Evolutionary conservation across 2,797 vertebrate genomes (phyloP).

Genomic region (Notamacropus eugenii): DNA sequence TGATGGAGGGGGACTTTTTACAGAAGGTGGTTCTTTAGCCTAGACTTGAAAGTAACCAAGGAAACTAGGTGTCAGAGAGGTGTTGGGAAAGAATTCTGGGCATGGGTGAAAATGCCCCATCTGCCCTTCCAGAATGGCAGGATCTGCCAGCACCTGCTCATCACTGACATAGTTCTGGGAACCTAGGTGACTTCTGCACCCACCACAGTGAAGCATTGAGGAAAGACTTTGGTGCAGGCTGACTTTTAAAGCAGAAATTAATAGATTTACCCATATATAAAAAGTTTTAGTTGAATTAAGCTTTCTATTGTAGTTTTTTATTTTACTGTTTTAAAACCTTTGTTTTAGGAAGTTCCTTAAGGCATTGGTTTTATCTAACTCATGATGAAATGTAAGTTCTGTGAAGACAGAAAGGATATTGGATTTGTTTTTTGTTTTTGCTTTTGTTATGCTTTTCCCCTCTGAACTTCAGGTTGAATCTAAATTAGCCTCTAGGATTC

Average conservation of each 20-base stretch:
- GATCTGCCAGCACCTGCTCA: neutral
- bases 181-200: neutral
- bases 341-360: slow-evolving; percentile 29
- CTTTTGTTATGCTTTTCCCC: neutral
- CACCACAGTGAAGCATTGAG: neutral
- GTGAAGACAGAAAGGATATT: slow-evolving; percentile 34
- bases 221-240: neutral
- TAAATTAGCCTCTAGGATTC: neutral
- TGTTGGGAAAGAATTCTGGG: neutral
- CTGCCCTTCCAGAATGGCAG: neutral
- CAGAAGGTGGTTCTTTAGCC: neutral
- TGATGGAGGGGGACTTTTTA: neutral
- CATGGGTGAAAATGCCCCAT: neutral
- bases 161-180: neutral
- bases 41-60: neutral
- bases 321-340: slow-evolving; percentile 34
- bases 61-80: neutral
- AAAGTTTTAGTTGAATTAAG: slow-evolving; percentile 42
- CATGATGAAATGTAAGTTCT: neutral
- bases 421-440: slow-evolving; percentile 7
- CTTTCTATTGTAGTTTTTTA: slow-evolving; percentile 43
- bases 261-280: slow-evolving; percentile 51
- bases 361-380: neutral
- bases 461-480: slow-evolving; percentile 40
- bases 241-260: slow-evolving; percentile 64